Evolutionary conservation across 1,140 invertebrate species (phyloP).

Genomic region (Bombus difficillimus): DNA sequence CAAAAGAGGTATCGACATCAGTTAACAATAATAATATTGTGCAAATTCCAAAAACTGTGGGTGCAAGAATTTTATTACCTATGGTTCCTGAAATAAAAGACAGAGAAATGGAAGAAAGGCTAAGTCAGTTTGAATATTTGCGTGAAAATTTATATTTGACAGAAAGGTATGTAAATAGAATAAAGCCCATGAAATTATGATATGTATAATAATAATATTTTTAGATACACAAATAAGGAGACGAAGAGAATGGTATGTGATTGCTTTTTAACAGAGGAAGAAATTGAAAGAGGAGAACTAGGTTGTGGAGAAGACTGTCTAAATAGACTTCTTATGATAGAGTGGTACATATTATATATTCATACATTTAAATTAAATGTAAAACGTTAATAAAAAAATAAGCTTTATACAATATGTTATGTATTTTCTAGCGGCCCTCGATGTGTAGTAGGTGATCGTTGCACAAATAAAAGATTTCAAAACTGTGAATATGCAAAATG

Average conservation of each 20-base stretch:
- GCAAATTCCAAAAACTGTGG: constrained; percentile 61
- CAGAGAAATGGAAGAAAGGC: constrained; percentile 87
- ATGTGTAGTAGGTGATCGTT: constrained; percentile 93
- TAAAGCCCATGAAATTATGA: constrained; percentile 66
- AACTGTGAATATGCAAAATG: constrained; percentile 92
- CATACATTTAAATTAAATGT: neutral
- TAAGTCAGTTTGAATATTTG: constrained; percentile 91
- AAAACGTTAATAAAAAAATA: constrained; percentile 4
- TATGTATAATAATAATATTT: constrained; percentile 45
- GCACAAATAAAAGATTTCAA: constrained; percentile 97
- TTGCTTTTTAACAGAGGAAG: constrained; percentile 95
- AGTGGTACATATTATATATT: constrained; percentile 88
- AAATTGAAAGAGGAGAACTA: constrained; percentile 90
- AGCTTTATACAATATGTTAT: constrained; percentile 17
- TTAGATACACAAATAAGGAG: constrained; percentile 91
- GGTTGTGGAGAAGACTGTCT: constrained; percentile 98
- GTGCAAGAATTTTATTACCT: constrained; percentile 73
- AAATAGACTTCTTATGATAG: constrained; percentile 98
- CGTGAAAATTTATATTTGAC: constrained; percentile 93
- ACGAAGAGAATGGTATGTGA: constrained; percentile 97
- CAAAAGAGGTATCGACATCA: constrained; percentile 20
- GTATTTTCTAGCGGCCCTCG: constrained; percentile 89
- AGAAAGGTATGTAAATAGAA: constrained; percentile 82
- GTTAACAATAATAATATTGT: constrained; percentile 42
- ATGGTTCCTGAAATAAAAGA: constrained; percentile 76